Evolutionary conservation across 2,113 vertebrate genomes (phyloP).

Genomic region (Engraulis encrasicolus): DNA sequence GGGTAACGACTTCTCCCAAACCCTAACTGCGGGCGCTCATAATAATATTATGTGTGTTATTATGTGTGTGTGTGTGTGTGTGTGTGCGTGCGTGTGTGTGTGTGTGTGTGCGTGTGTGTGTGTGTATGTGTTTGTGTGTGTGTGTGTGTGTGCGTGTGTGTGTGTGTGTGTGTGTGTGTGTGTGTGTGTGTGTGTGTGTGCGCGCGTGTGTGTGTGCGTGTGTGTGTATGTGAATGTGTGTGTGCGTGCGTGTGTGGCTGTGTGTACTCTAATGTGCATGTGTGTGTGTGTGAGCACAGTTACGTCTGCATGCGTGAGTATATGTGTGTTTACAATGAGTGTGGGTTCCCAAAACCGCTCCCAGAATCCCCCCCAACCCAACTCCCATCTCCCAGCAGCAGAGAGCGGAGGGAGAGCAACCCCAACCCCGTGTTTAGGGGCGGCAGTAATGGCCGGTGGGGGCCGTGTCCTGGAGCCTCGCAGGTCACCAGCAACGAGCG

Average conservation of each 20-base stretch:
- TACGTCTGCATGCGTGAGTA: no score
- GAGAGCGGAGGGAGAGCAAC: not conserved
- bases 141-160: slow-evolving; percentile 32
- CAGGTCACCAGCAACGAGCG: not conserved
- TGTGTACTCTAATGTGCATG: slow-evolving; percentile 31
- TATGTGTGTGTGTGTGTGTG: slow-evolving; percentile 1
- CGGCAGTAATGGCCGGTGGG: not conserved
- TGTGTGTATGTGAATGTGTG: slow-evolving; percentile 36
- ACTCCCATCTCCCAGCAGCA: not conserved
- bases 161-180: slow-evolving; percentile 12
- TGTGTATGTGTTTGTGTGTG: slow-evolving; percentile 26
- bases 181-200: slow-evolving; percentile 13
- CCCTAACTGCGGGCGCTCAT: not conserved
- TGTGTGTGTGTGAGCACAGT: slow-evolving; percentile 7
- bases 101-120: slow-evolving; percentile 32
- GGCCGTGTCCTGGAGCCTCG: not conserved
- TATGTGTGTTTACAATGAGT: not conserved
- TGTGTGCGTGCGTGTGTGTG: slow-evolving; percentile 21
- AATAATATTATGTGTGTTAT: not conserved
- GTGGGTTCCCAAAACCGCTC: not conserved
- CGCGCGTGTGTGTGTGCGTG: slow-evolving; percentile 18
- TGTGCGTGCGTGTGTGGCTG: slow-evolving; percentile 23
- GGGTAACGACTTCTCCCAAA: slow-evolving; percentile 6
- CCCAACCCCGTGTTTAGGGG: not conserved
- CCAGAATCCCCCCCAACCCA: not conserved